Conservation (phyloP, 2,113 vertebrate species). For the Verasper variegatus region DNA sequence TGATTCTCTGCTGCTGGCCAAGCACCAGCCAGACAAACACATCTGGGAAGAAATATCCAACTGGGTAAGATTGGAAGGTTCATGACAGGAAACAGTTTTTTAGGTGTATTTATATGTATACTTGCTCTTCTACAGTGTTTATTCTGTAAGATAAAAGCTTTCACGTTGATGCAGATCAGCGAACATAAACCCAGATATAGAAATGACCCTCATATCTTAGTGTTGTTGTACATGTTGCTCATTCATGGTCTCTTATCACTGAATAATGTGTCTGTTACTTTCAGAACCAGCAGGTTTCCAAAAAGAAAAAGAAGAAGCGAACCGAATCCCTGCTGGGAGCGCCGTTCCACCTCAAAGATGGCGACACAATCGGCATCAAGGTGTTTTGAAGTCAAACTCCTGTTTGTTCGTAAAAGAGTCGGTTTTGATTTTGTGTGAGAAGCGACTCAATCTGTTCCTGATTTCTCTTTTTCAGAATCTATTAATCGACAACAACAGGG, state of each 20-base stretch:
- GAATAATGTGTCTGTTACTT: slow-evolving; percentile 10
- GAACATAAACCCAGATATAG: not conserved
- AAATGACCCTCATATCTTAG: not conserved
- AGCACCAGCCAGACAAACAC: slow-evolving; percentile 90
- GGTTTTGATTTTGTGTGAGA: not conserved
- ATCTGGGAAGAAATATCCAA: slow-evolving; percentile 90
- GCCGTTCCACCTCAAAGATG: slow-evolving; percentile 91
- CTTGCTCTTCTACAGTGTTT: too few relatives aligned
- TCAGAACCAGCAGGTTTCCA: slow-evolving; percentile 90
- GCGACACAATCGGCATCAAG: slow-evolving; percentile 91
- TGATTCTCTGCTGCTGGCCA: slow-evolving; percentile 91
- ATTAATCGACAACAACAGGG: slow-evolving; percentile 85
- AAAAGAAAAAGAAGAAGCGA: slow-evolving; percentile 92
- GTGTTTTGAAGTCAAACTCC: slow-evolving; percentile 65
- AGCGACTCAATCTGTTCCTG: not conserved
- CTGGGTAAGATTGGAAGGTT: slow-evolving; percentile 83
- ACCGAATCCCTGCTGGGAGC: slow-evolving; percentile 86
- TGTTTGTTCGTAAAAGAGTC: not conserved
- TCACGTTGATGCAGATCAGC: not conserved
- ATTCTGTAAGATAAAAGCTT: too few relatives aligned
- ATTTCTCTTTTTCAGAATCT: slow-evolving; percentile 84
- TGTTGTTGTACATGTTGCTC: not conserved
- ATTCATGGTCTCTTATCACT: not conserved
- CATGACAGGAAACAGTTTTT: too few relatives aligned
- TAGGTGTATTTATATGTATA: not conserved